Evolutionary conservation across 2,797 vertebrate species (phyloP).

Genomic region (Microtus obscurus): DNA sequence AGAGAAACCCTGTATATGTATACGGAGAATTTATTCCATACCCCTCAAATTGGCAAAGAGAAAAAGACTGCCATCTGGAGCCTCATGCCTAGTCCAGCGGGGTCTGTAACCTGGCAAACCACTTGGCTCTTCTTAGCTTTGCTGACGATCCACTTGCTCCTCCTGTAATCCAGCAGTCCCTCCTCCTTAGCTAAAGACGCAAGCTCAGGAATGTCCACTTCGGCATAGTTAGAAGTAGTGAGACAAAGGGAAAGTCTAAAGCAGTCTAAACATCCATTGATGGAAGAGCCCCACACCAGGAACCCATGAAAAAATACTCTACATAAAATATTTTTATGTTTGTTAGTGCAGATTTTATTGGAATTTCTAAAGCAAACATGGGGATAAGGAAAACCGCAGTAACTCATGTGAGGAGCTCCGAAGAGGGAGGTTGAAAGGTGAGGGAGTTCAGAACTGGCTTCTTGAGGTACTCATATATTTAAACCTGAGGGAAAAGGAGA

Average conservation of each 20-base stretch:
- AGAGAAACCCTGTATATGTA: no score
- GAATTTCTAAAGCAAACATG: neutral
- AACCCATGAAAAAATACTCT: neutral
- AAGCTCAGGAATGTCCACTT: neutral
- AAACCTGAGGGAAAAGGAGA: neutral
- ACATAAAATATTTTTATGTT: neutral
- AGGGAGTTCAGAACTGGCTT: neutral
- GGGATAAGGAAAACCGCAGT: neutral
- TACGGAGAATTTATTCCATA: neutral
- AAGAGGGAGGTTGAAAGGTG: neutral
- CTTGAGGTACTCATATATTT: neutral
- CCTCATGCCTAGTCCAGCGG: neutral
- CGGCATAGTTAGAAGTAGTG: neutral
- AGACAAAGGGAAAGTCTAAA: slow-evolving; percentile 12
- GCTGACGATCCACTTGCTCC: neutral
- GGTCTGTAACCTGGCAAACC: neutral
- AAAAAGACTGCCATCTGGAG: neutral
- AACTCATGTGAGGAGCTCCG: neutral
- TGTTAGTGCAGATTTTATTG: neutral
- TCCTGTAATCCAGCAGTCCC: neutral
- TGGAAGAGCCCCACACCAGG: neutral
- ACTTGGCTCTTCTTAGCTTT: neutral
- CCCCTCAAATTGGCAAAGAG: neutral
- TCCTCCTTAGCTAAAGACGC: neutral
- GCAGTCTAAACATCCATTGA: neutral